Conservation (phyloP, 2,113 vertebrate species). For the Muntiacus muntjak region DNA sequence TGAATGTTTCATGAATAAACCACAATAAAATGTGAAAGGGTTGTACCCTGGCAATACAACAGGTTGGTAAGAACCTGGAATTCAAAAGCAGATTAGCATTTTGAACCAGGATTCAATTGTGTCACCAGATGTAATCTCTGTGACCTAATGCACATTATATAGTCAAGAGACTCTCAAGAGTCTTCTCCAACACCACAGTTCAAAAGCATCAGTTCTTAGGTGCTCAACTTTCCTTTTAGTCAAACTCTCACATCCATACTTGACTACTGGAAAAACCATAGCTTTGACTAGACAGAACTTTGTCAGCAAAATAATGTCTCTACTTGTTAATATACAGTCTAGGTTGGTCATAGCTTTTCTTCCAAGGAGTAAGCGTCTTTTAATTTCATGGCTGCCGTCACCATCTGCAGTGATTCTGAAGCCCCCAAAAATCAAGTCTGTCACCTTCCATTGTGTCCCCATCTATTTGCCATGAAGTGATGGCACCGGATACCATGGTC, state of each 20-base stretch:
- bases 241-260: not conserved
- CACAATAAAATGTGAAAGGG: not conserved
- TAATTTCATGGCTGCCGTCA: not conserved
- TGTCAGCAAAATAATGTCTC: not conserved
- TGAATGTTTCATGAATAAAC: not conserved
- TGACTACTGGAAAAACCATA: not conserved
- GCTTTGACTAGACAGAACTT: not conserved
- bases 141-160: not conserved
- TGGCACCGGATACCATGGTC: not conserved
- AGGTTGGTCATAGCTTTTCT: not conserved
- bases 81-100: not conserved
- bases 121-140: not conserved
- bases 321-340: not conserved
- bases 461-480: not conserved
- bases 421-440: rapidly evolving
- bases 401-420: not conserved
- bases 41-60: not conserved
- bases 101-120: not conserved
- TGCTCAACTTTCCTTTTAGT: not conserved
- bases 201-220: not conserved
- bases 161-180: not conserved
- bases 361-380: not conserved
- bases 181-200: not conserved
- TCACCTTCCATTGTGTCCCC: not conserved
- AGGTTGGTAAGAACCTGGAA: not conserved